Evolutionary conservation across 2,888 invertebrate species (phyloP), one percentile per base, ranked within the genome.

Genomic region (Celastrina argiolus): DNA sequence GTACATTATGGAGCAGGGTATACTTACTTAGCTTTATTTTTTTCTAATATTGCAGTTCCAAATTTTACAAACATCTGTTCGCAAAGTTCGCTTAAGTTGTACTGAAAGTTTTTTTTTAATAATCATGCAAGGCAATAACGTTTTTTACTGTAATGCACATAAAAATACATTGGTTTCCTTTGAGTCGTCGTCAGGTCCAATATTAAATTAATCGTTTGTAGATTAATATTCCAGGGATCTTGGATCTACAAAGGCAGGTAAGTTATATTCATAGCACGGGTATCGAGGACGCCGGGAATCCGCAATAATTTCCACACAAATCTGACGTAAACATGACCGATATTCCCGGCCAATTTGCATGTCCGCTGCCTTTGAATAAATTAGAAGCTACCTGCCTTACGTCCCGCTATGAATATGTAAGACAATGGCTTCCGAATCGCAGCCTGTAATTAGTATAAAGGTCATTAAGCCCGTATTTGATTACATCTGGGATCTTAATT

Each of bases 251-350:
- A 61, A 39, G 39, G 36, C 39, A 61, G 61, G 61, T 61, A 65
- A 65, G 64, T 61, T 64, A 68, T 66, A 71, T 70, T 73, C 70
- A 71, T 71, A 67, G 65, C 70, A 66, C 63, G 71, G 68, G 66
- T 66, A 56, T 51, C 63, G 67, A 67, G 64, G 66, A 74, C 70
- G 74, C 72, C 68, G 77, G 77, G 82, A 81, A 83, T 85, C 80
- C 85, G 85, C 86, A 86, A 89, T 87, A 88, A 90, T 85, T 91
- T 88, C 82, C 82, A 80, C 84, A 81, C 81, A 87, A 88, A 88
- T 88, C 87, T 88, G 89, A 90, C 90, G 75, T 82, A 83, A 85
- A 88, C 90, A 90, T 90, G 90, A 88, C 90, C 89, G 88, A 90
- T 90, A 91, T 89, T 87, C 88, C 61, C 78, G 64, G 74, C 77